Evolutionary conservation across 2,888 invertebrate species (phyloP).

Genomic region (Ennomos fuscantarius): DNA sequence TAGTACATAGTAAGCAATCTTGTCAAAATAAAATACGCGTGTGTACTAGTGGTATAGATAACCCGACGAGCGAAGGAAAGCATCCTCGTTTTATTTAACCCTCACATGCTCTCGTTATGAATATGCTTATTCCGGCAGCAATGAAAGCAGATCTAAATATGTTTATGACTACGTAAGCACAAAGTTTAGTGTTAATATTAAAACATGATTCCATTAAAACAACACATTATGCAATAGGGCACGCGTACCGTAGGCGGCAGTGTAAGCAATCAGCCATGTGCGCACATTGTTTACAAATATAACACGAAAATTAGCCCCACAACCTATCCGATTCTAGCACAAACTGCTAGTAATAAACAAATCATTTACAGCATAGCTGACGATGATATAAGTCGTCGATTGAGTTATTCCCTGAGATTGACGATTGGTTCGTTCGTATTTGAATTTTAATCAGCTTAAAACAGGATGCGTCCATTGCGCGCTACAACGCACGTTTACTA

Average conservation of each 20-base stretch:
- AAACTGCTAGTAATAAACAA: constrained; percentile 31
- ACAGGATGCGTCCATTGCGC: neutral
- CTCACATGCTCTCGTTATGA: neutral
- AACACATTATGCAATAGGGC: constrained; percentile 41
- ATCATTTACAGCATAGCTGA: constrained; percentile 13
- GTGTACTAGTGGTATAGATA: too few relatives aligned
- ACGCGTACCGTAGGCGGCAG: constrained; percentile 47
- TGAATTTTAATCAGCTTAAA: neutral
- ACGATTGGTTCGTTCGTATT: neutral
- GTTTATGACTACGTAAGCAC: constrained; percentile 14
- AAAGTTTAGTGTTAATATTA: constrained; percentile 2
- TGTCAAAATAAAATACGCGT: too few relatives aligned
- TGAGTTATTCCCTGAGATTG: constrained; percentile 10
- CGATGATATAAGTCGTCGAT: constrained; percentile 22
- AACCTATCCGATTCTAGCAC: constrained; percentile 36
- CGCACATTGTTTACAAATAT: constrained; percentile 59
- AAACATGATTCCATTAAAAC: constrained; percentile 18
- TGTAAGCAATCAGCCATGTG: constrained; percentile 60
- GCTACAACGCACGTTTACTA: too few relatives aligned
- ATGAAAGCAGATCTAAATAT: constrained; percentile 20
- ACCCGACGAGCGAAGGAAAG: too few relatives aligned
- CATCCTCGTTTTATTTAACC: too few relatives aligned
- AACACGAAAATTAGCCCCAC: constrained; percentile 55
- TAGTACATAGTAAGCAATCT: too few relatives aligned
- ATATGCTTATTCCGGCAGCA: constrained; percentile 2